These are phyloP conservation scores for Oligia latruncula DNA, from an alignment of 2,888 invertebrate genomes.

Conservation along the genomic window DNA sequence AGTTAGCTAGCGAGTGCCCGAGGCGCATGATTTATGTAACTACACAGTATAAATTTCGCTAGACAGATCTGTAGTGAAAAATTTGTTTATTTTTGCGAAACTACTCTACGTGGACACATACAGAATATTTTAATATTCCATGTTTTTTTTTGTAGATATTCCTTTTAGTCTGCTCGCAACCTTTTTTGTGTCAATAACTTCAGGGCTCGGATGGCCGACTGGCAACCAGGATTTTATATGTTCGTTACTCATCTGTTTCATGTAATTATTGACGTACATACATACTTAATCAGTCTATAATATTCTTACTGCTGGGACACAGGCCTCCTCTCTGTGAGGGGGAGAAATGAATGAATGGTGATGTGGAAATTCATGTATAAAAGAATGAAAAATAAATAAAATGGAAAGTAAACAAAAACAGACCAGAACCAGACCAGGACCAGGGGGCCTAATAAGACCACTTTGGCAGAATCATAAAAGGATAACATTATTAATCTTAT, in stretches of 20 bases:
- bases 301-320: too few species aligned
- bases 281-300: too few species aligned
- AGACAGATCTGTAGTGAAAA: constrained; percentile 61
- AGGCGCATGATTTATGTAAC: constrained; percentile 57
- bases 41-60: constrained; percentile 52
- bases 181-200: constrained; percentile 19
- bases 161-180: not conserved
- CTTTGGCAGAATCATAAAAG: too few species aligned
- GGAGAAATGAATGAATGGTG: too few species aligned
- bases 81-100: constrained; percentile 58
- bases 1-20: constrained; percentile 55
- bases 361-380: not conserved
- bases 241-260: not conserved
- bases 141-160: not conserved
- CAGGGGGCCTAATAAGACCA: too few species aligned
- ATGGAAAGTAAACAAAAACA: not conserved
- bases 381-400: not conserved
- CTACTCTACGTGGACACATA: constrained; percentile 38
- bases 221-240: constrained; percentile 7
- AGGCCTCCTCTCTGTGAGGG: too few species aligned
- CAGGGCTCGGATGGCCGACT: not conserved
- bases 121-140: constrained; percentile 46
- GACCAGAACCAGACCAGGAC: not conserved
- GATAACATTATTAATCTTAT: too few species aligned
- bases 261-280: not conserved